phyloP scores from a whole-genome alignment of 1,140 invertebrate species.

The Ganaspis sp. region DNA sequence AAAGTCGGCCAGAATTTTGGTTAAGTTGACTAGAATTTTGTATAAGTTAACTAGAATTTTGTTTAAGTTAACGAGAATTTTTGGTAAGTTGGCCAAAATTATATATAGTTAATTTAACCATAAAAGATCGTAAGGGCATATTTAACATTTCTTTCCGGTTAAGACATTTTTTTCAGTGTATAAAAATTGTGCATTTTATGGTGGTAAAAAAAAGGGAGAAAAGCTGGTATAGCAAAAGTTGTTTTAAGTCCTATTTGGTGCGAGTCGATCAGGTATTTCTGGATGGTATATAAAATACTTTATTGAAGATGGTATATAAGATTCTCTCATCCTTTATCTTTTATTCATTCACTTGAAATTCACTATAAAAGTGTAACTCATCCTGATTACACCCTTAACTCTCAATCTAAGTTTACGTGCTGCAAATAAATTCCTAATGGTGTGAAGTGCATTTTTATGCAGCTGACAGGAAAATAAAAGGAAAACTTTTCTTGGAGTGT shows the following conservation, averaged over 20 bases:
- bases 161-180: no score
- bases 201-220: no score
- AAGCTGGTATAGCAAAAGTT: not conserved
- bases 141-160: no score
- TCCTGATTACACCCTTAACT: constrained; percentile 7
- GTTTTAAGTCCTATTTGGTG: constrained; percentile 9
- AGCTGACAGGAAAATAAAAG: constrained; percentile 14
- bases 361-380: constrained; percentile 10
- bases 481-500: not conserved
- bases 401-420: not conserved
- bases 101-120: no score
- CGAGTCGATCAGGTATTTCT: not conserved
- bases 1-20: no score
- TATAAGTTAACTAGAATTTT: no score
- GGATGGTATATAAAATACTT: constrained; percentile 3
- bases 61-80: no score
- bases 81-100: no score
- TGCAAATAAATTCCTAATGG: not conserved
- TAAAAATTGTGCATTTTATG: no score
- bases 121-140: no score
- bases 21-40: no score
- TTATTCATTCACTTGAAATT: constrained; percentile 14
- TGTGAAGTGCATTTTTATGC: constrained; percentile 2
- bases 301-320: constrained; percentile 13
- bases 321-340: constrained; percentile 6